Base-by-base conservation (phyloP, 2,797 vertebrate species). In the Urosaurus nigricauda region DNA sequence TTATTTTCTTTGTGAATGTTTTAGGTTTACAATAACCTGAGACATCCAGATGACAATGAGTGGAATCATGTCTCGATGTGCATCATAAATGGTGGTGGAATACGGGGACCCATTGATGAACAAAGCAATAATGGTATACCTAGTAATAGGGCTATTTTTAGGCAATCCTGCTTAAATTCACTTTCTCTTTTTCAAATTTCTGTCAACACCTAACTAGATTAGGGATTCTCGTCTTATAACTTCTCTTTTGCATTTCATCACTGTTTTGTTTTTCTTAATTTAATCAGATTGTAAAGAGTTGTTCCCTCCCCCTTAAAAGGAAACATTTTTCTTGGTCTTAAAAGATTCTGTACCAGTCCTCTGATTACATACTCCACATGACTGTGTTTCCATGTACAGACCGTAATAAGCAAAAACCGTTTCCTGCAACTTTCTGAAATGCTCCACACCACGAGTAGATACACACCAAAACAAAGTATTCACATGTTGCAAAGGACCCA, bases 11-110 rank as follows among this genome's bases (percentile, higher is more conserved):
- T 88, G 91, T 87, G 91, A 19, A 87, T 82, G 79, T 92, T 93
- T 35, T 92, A 99, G 99, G 95, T 99, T 68, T 95, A 98, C 92
- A 97, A 98, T 95, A 98, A 98, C 75, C 91, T 99, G 2, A 84
- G 96, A 83, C 93, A 56, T 73, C 93, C 97, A 0, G 96, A 97
- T 79, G 96, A 95, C 0, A 85, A 89, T 21, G 96, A 94, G 9
- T 99, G 99, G 98, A 99, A 98, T 95, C 98, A 98, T 0, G 98
- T 99, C 88, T 97, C 98, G 29, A 96, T 98, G 95, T 98, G 97
- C 95, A 97, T 99, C 93, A 40, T 97, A 19, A 99, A 99, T 4
- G 97, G 97, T 56, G 99, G 98, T 0, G 97, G 95, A 73, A 96
- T 99, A 89, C 97, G 99, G 2, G 90, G 96, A 0, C 96, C 98